phyloP scores from a whole-genome alignment of 2,888 invertebrate genomes.

The Sesia bembeciformis region DNA sequence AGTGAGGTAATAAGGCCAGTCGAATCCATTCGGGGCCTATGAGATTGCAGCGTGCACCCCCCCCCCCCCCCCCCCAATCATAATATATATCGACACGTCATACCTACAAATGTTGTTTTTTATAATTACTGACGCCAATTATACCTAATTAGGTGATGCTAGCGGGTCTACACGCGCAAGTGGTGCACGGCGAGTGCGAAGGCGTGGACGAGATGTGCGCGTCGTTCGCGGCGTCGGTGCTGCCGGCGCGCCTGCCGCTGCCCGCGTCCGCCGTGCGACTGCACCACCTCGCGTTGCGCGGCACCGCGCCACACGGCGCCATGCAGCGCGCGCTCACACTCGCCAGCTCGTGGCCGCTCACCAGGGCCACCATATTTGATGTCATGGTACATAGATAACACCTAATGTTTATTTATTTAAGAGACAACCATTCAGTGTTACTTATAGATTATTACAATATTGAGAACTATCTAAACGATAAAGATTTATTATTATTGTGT shows the following conservation, averaged over 20 bases:
- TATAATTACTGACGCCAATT: not conserved
- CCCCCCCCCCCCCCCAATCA: not conserved
- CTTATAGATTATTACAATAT: no score
- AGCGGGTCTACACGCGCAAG: slow-evolving; percentile 93
- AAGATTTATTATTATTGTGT: not conserved
- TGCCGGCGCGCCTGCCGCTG: slow-evolving; percentile 88
- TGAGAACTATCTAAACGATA: no score
- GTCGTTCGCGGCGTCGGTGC: slow-evolving; percentile 83
- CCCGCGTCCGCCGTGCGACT: slow-evolving; percentile 90
- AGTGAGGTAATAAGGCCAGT: no score
- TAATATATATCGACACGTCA: not conserved
- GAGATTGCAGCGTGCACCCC: no score
- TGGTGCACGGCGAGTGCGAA: slow-evolving; percentile 89
- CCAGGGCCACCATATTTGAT: slow-evolving; percentile 94
- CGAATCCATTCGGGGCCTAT: no score
- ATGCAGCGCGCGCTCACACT: slow-evolving; percentile 94
- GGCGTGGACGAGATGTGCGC: slow-evolving; percentile 79
- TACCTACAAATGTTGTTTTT: not conserved
- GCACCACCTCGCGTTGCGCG: slow-evolving; percentile 92
- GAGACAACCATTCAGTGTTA: no score
- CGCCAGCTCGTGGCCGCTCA: slow-evolving; percentile 94
- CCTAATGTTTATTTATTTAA: no score
- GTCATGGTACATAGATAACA: slow-evolving; percentile 80
- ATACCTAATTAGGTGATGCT: slow-evolving; percentile 83
- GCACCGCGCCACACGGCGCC: slow-evolving; percentile 89